Base-by-base conservation (phyloP, 2,888 invertebrate genomes). In the Apomyelois bistriatella region DNA sequence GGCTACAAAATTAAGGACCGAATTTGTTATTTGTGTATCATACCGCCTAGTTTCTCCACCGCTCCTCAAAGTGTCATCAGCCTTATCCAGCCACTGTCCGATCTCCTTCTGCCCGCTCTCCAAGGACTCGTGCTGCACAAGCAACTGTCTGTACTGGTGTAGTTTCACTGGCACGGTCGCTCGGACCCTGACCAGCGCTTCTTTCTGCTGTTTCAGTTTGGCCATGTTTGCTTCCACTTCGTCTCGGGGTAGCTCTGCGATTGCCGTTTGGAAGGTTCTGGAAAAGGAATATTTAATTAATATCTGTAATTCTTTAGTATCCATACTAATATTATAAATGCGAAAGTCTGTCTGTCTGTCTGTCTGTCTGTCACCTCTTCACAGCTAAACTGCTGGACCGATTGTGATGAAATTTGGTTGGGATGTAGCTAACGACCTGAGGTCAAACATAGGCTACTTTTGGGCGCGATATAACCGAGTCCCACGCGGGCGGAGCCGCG, bases 151-250 rank as follows among this genome's bases (percentile, higher is more conserved):
- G 79, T 95, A 95, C 36, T 96, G 91, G 69, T 97, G 96, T 58
- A 97, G 85, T 65, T 96, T 95, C 54, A 94, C 93, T 0, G 97
- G 97, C 53, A 98, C 94, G 58, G 94, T 91, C 0, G 97, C 96
- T 3, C 97, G 92, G 3, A 97, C 94, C 64, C 94, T 92, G 0
- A 98, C 97, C 9, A 98, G 85, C 0, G 95, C 93, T 74, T 98
- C 98, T 77, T 97, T 97, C 75, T 97, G 96, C 68, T 94, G 94
- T 72, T 97, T 97, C 42, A 98, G 86, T 1, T 94, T 94, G 40
- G 93, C 92, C 95, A 98, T 96, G 93, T 97, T 97, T 57, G 93
- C 93, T 67, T 97, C 97, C 0, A 98, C 97, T 70, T 97, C 97
- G 48, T 98, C 97, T 30, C 97, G 93, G 0, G 96, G 95, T 52